These are phyloP conservation scores for Nilaparvata lugens DNA, from an alignment of 1,140 invertebrate genomes.

Conservation along the genomic window DNA sequence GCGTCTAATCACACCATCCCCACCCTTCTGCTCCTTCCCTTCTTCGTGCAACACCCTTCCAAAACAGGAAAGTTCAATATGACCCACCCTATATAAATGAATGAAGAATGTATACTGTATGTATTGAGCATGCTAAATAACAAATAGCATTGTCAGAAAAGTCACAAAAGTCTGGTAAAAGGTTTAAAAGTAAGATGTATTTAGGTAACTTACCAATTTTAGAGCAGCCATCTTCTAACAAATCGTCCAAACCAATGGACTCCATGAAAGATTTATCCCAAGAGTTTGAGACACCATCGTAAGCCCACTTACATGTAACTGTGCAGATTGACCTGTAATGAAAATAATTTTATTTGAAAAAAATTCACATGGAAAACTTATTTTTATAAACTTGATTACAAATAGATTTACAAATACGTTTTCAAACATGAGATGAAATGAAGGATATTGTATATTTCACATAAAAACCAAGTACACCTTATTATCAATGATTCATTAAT, in stretches of 20 bases:
- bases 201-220: constrained; percentile 61
- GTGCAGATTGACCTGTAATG: constrained; percentile 75
- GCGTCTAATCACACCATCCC: background rate
- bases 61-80: constrained; percentile 13
- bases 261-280: constrained; percentile 73
- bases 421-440: too few relatives aligned
- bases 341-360: constrained; percentile 7
- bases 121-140: too few relatives aligned
- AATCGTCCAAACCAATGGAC: constrained; percentile 64
- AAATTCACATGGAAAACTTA: too few relatives aligned
- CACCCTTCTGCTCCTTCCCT: background rate
- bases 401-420: too few relatives aligned
- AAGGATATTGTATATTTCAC: too few relatives aligned
- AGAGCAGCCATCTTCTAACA: constrained; percentile 54
- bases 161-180: too few relatives aligned
- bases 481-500: too few relatives aligned
- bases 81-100: constrained; percentile 17
- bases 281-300: constrained; percentile 48
- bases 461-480: too few relatives aligned
- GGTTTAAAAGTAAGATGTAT: too few relatives aligned
- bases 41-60: background rate
- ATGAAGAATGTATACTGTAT: too few relatives aligned
- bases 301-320: constrained; percentile 92
- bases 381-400: too few relatives aligned
- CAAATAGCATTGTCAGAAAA: too few relatives aligned